Base-by-base conservation (phyloP, 1,140 invertebrate genomes). In the Onthophagus taurus region DNA sequence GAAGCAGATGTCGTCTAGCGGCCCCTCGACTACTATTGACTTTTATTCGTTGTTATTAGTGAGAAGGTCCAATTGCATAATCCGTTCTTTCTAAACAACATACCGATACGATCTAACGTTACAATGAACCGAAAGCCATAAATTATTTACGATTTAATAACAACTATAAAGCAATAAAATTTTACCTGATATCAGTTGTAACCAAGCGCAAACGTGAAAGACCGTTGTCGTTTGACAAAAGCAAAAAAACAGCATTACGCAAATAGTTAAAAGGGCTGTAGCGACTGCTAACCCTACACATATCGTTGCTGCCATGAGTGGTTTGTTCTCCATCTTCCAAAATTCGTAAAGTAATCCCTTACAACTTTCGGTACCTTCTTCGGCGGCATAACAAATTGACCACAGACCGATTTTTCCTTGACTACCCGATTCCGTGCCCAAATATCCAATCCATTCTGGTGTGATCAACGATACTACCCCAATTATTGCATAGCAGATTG, bases 401-500 rank as follows among this genome's bases (percentile, higher is more conserved):
- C 89, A 95, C n/a, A 96, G 68, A 2, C 92, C 91, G 59, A 95
- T 86, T 66, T 87, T 88, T 11, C 90, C 91, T 0, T 87, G 85
- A 59, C 84, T 85, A 31, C 85, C 84, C 34, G 86, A 78, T 41
- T 81, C 75, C 76, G 82, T 80, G 23, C 23, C 23, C n/a, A n/a
- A n/a, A n/a, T n/a, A n/a, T 1, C 74, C 93, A 58, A 80, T 85
- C 86, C 94, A 98, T 69, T 97, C 92, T 5, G 93, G 92, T 41
- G 94, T 94, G 12, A 96, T 80, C 63, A 97, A 95, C 0, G 91
- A 85, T 12, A 97, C 90, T 44, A 93, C 81, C 42, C 83, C 83
- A 56, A 97, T 94, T 54, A 98, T 96, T 36, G 89, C 88, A 66
- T 92, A 97, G 68, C 93, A 97, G 58, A 96, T 87, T 39, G 89